A percentile compares a stretch with the other conserved stretches of the same genome.
phyloP scores from a whole-genome alignment of 2,797 vertebrate genomes.

The Oreonectes daqikongensis region DNA sequence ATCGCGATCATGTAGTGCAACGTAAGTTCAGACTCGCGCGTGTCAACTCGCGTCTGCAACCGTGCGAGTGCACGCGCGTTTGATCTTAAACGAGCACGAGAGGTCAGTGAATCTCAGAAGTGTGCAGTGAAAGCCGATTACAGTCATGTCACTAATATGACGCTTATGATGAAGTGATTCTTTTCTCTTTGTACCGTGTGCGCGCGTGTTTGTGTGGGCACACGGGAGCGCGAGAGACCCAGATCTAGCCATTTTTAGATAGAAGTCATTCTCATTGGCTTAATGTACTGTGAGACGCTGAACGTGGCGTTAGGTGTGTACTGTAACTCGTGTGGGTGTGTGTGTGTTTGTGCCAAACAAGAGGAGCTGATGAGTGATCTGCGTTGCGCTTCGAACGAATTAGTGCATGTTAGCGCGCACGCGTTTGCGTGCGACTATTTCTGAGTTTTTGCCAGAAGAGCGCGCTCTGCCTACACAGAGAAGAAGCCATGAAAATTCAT shows the following conservation, averaged over 20 bases:
- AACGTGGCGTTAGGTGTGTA: slow-evolving; percentile 39
- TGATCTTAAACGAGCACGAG: slow-evolving; percentile 1
- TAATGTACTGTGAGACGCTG: slow-evolving; percentile 50
- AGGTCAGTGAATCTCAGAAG: slow-evolving; percentile 31
- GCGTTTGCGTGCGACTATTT: slow-evolving; percentile 46
- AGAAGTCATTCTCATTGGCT: slow-evolving; percentile 46
- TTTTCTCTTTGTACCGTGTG: background rate
- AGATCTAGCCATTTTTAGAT: slow-evolving; percentile 52
- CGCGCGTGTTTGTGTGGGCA: slow-evolving; percentile 24
- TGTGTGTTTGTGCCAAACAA: slow-evolving; percentile 16
- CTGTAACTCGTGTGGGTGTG: slow-evolving; percentile 27
- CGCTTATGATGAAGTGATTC: background rate
- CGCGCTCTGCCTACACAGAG: slow-evolving; percentile 61
- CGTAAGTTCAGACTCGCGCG: background rate
- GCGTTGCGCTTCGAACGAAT: slow-evolving; percentile 29
- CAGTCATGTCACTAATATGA: slow-evolving; percentile 37
- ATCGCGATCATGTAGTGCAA: slow-evolving; percentile 12
- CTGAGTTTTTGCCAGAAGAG: slow-evolving; percentile 61
- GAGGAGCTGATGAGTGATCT: slow-evolving; percentile 38
- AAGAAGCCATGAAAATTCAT: slow-evolving; percentile 64
- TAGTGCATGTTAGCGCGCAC: slow-evolving; percentile 29
- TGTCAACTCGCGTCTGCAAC: background rate
- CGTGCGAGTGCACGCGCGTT: background rate
- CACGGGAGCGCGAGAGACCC: background rate
- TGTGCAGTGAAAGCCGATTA: slow-evolving; percentile 23